A percentile compares a stretch with the other conserved stretches of the same genome.
Conservation (phyloP, 2,888 invertebrate species). For the Matsumyia berberina region DNA sequence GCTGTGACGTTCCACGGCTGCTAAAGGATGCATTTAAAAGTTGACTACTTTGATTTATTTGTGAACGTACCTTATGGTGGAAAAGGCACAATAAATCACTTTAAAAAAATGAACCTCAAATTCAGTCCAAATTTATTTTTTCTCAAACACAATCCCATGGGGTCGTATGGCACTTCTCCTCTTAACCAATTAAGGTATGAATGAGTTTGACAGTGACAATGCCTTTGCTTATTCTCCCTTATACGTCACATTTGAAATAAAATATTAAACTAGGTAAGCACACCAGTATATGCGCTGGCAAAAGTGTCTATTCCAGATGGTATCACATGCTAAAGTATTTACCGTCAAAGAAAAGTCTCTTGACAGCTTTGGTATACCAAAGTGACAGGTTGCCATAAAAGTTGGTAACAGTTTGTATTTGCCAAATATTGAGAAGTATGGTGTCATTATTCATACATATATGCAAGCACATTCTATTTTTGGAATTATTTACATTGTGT, state of each 20-base stretch:
- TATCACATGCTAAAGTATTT: background rate
- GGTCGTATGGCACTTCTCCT: background rate
- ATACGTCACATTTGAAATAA: background rate
- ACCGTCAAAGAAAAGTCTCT: constrained; percentile 6
- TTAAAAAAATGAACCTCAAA: too few species aligned
- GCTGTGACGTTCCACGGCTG: too few species aligned
- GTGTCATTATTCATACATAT: background rate
- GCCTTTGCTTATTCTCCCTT: background rate
- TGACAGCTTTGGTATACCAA: constrained; percentile 5
- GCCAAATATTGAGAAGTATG: background rate
- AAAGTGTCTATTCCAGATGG: constrained; percentile 1
- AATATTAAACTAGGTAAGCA: constrained; percentile 9
- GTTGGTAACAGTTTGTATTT: background rate
- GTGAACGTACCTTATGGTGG: too few species aligned
- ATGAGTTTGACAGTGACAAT: too few species aligned
- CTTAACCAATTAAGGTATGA: background rate
- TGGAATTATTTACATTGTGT: too few species aligned
- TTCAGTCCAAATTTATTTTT: too few species aligned
- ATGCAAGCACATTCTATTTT: too few species aligned
- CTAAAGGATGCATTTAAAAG: too few species aligned
- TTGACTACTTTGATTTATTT: too few species aligned
- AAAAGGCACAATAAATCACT: too few species aligned
- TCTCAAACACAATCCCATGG: background rate
- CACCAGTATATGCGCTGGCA: too few species aligned
- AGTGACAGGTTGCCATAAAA: constrained; percentile 4